Base-by-base conservation (phyloP, 2,113 vertebrate genomes). In the Passer montanus region DNA sequence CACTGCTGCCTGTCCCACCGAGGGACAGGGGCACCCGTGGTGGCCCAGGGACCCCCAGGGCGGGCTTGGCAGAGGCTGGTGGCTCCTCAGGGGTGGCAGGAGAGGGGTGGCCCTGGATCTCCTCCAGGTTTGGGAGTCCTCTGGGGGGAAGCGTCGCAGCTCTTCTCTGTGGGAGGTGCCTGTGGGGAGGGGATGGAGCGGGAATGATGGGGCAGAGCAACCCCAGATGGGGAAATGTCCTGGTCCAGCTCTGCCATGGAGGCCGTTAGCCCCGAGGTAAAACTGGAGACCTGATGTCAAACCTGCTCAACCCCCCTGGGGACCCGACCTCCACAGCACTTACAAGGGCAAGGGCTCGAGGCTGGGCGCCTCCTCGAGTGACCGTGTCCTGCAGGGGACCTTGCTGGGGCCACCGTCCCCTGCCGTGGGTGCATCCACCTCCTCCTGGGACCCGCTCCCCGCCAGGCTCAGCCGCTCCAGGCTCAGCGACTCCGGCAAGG, bases 401-500 rank as follows among this genome's bases (percentile, higher is more conserved):
- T 39, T 22, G 35, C 66, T n/a, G 52, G 44, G 59, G 50, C 87
- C 76, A 18, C 88, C 1, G 0, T 53, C 84, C 23, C n/a, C 58
- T 24, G 86, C n/a, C 23, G 23, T 15, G 8, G 62, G 8, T 7
- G 93, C 79, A 3, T 95, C 83, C 4, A 6, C 67, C 26, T 94
- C 93, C 77, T 81, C 91, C 13, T 43, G 50, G 22, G 24, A 73
- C 9, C 30, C 15, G 4, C 85, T 53, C 9, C 31, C 87, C 2
- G 24, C 76, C 8, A 85, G 70, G 30, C 92, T 68, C 78, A 80
- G 91, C 67, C 53, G 91, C 83, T 97, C 97, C 74, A 93, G 41
- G 55, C 92, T 97, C 85, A 97, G 49, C 0, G 79, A 94, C 79
- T 95, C 96, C 0, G 98, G 98, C 64, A 98, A 94, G 33, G 98